Conservation (phyloP, 2,888 invertebrate species). For the Choristoneura rosaceana region DNA sequence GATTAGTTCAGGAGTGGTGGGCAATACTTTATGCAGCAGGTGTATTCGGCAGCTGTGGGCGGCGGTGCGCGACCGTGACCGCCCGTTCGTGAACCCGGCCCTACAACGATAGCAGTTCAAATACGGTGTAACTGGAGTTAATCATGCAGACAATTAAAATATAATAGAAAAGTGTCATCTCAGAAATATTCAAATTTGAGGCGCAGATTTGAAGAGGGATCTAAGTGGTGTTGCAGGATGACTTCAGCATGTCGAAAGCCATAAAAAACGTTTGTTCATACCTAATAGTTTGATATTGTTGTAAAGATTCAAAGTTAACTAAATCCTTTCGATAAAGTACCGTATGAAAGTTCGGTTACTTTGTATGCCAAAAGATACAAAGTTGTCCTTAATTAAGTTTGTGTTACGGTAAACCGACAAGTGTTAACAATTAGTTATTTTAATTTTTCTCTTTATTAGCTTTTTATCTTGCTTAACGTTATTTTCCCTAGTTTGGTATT, state of each 20-base stretch:
- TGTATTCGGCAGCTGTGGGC: constrained; percentile 56
- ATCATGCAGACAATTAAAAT: no score
- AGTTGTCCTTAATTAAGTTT: constrained; percentile 26
- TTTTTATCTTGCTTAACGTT: not conserved
- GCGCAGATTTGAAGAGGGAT: no score
- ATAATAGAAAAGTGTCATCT: no score
- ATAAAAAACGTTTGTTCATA: not conserved
- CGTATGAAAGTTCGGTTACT: constrained; percentile 18
- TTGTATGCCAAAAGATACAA: constrained; percentile 16
- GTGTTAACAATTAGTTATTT: not conserved
- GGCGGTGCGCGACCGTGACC: constrained; percentile 57
- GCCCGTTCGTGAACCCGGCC: constrained; percentile 58
- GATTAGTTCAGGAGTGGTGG: constrained; percentile 35
- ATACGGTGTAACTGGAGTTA: constrained; percentile 10
- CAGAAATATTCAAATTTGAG: no score
- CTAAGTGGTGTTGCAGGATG: no score
- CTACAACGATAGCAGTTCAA: constrained; percentile 8
- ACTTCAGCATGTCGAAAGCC: no score
- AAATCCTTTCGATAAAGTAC: constrained; percentile 1
- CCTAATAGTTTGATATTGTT: not conserved
- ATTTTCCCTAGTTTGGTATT: not conserved
- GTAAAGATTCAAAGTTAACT: not conserved
- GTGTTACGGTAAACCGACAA: constrained; percentile 29
- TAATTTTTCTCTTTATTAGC: not conserved
- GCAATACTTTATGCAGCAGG: constrained; percentile 48